Base-by-base conservation (phyloP, 1,140 invertebrate species). In the Aphidius gifuensis region DNA sequence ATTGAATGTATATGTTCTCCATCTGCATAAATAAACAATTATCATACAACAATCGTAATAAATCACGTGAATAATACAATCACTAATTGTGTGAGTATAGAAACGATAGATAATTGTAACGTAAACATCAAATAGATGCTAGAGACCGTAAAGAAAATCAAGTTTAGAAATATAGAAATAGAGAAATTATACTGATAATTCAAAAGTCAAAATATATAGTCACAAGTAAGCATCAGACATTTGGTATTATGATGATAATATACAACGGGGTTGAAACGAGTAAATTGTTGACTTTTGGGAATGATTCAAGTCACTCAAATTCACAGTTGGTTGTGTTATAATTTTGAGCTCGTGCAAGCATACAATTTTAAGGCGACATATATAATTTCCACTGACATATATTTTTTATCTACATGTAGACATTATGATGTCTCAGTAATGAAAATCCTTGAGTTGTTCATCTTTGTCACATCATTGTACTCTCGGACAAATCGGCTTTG, bases 101-200 rank as follows among this genome's bases (percentile, higher is more conserved):
- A 72, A 68, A 68, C 70, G 68, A 71, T 64, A 66, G 70, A 70
- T 75, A 74, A 75, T 75, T 74, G 72, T 71, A 73, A 73, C 74
- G 73, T 75, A 75, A 75, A 75, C 73, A 75, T 62, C 64, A 58
- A 70, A 69, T 56, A 49, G 63, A 40, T 64, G 23, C 59, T 44
- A 50, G 64, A 48, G 43, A 56, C 51, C 57, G 56, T 40, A 40
- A 47, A 23, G 23, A 59, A 43, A 55, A 50, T 39, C 23, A 59
- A 56, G 43, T 45, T 45, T 47, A 61, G 51, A 55, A 54, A 43
- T 49, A 62, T 4, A 21, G 59, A 11, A 40, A 48, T 6, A 46
- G 11, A 47, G 58, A 16, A 44, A 21, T 1, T 9, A 43, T 49
- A 43, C 40, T 38, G 47, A 43, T 51, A 64, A 64, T 57, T 32